Evolutionary conservation across 2,888 invertebrate species (phyloP).

Genomic region (Macrosiphum euphorbiae): DNA sequence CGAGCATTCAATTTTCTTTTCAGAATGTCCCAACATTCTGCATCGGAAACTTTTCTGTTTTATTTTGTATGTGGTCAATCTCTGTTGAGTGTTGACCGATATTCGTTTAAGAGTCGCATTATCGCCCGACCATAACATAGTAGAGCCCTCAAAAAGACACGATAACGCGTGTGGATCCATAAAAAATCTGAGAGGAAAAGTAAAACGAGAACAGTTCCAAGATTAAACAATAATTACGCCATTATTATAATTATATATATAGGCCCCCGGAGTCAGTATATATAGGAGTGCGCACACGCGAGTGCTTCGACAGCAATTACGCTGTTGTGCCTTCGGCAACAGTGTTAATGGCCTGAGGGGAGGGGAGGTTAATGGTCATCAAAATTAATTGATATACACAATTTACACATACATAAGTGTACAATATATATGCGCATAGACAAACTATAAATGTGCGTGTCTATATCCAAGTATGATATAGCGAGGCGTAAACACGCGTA

Average conservation of each 20-base stretch:
- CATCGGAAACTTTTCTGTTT: neutral
- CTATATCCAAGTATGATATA: neutral
- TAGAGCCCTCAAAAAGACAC: neutral
- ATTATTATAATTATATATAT: constrained; percentile 40
- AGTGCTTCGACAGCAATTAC: constrained; percentile 19
- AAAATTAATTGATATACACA: constrained; percentile 26
- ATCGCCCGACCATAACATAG: neutral
- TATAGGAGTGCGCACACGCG: constrained; percentile 17
- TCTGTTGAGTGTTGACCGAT: constrained; percentile 18
- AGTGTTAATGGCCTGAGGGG: neutral
- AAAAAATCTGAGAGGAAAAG: constrained; percentile 28
- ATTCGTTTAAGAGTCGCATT: neutral
- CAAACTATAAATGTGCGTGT: constrained; percentile 23
- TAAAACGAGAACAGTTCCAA: neutral
- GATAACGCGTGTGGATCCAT: constrained; percentile 42
- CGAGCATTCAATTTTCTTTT: neutral
- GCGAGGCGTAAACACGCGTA: constrained; percentile 1
- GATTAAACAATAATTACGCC: constrained; percentile 33
- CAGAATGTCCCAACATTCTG: neutral
- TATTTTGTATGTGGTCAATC: neutral
- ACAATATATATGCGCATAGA: neutral
- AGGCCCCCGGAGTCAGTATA: neutral
- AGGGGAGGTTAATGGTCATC: neutral
- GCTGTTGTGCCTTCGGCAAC: neutral
- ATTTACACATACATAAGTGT: neutral